Conservation (phyloP, 2,113 vertebrate species). For the Lepisosteus oculatus region DNA sequence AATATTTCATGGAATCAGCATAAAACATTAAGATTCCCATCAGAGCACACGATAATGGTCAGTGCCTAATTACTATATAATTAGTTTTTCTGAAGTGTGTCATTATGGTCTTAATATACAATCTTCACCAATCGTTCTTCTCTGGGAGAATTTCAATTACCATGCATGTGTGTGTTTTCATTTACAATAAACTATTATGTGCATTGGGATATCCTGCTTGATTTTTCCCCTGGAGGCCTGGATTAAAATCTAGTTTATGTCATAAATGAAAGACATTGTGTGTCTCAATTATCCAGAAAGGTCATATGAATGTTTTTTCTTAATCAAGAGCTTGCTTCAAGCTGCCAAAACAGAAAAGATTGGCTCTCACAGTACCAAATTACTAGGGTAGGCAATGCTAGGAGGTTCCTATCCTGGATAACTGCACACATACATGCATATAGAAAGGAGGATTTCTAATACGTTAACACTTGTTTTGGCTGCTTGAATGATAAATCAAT, state of each 20-base stretch:
- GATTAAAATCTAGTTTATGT: not conserved
- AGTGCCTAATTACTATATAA: slow-evolving; percentile 5
- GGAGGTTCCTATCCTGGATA: not conserved
- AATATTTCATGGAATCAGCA: not conserved
- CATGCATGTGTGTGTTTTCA: not conserved
- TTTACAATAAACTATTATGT: not conserved
- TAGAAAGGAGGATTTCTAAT: no score
- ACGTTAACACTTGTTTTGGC: no score
- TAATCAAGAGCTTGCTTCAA: not conserved
- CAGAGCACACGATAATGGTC: not conserved
- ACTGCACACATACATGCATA: not conserved
- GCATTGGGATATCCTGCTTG: not conserved
- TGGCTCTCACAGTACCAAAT: not conserved
- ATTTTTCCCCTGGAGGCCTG: not conserved
- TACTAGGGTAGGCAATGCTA: not conserved
- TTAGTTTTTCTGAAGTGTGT: slow-evolving; percentile 4
- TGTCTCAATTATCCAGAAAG: not conserved
- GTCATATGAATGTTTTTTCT: slow-evolving; percentile 7
- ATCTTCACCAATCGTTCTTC: not conserved
- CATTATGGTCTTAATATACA: not conserved
- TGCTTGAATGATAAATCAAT: no score
- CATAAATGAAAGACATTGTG: not conserved
- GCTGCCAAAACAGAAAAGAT: slow-evolving; percentile 6
- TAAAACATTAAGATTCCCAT: slow-evolving; percentile 7
- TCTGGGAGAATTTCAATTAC: not conserved